A percentile compares a stretch with the other conserved stretches of the same genome.
These are phyloP conservation scores for Netelia virgata DNA, from an alignment of 2,888 invertebrate species.

Conservation along the genomic window DNA sequence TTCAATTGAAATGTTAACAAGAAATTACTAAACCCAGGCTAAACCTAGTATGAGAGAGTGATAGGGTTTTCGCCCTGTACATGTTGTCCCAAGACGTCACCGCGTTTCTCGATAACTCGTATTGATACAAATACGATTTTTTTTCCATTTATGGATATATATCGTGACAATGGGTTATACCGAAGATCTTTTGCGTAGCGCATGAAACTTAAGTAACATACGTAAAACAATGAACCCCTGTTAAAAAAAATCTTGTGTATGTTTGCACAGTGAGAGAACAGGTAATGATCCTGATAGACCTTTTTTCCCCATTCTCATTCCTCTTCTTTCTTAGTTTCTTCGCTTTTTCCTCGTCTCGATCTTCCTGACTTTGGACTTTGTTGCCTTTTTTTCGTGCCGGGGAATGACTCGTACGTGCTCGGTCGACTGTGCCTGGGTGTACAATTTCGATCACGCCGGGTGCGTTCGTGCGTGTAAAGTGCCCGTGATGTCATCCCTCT, in stretches of 20 bases:
- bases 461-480: conserved; percentile 64
- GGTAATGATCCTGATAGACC: conserved; percentile 60
- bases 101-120: too few species aligned
- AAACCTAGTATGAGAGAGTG: too few species aligned
- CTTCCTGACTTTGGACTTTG: conserved; percentile 11
- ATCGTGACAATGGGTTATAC: too few species aligned
- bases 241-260: not conserved
- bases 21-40: too few species aligned
- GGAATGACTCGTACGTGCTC: conserved; percentile 29
- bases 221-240: not conserved
- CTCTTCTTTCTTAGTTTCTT: conserved; percentile 28
- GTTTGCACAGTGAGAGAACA: not conserved
- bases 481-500: conserved; percentile 45
- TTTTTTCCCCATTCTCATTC: conserved; percentile 45
- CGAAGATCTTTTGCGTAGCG: too few species aligned
- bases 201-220: too few species aligned
- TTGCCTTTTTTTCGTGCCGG: conserved; percentile 11
- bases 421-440: conserved; percentile 20
- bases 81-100: too few species aligned
- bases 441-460: conserved; percentile 46
- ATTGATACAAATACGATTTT: too few species aligned
- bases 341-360: conserved; percentile 27
- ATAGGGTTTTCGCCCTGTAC: too few species aligned
- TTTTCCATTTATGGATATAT: too few species aligned
- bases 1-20: not conserved